Evolutionary conservation across 2,113 vertebrate species (phyloP).

Genomic region (Toxostoma redivivum): DNA sequence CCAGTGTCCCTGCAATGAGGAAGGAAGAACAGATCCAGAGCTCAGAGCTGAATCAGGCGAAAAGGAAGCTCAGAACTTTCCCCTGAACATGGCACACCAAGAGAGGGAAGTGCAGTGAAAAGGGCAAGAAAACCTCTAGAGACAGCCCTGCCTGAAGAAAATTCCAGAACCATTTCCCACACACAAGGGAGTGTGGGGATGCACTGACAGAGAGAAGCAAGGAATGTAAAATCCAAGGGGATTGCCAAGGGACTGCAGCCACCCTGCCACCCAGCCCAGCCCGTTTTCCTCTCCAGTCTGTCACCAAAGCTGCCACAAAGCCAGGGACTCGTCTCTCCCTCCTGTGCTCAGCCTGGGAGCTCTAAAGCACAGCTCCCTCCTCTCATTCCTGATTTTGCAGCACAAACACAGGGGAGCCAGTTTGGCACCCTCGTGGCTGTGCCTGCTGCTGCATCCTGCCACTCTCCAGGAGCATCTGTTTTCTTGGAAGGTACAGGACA

Average conservation of each 20-base stretch:
- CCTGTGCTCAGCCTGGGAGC: background rate
- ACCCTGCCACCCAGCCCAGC: rapidly evolving
- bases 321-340: background rate
- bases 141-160: background rate
- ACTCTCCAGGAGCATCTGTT: background rate
- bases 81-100: background rate
- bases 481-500: background rate
- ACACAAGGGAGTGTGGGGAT: background rate
- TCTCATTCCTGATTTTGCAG: background rate
- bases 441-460: background rate
- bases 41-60: background rate
- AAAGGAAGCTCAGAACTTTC: background rate
- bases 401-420: background rate
- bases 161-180: background rate
- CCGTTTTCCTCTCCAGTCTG: background rate
- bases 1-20: background rate
- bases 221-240: background rate
- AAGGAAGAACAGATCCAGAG: background rate
- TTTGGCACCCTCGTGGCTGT: background rate
- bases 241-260: background rate
- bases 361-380: background rate
- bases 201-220: background rate
- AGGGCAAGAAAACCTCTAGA: background rate
- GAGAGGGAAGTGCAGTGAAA: background rate
- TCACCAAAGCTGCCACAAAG: background rate